Conservation (phyloP, 1,140 invertebrate species). For the Thaumetopoea pityocampa region DNA sequence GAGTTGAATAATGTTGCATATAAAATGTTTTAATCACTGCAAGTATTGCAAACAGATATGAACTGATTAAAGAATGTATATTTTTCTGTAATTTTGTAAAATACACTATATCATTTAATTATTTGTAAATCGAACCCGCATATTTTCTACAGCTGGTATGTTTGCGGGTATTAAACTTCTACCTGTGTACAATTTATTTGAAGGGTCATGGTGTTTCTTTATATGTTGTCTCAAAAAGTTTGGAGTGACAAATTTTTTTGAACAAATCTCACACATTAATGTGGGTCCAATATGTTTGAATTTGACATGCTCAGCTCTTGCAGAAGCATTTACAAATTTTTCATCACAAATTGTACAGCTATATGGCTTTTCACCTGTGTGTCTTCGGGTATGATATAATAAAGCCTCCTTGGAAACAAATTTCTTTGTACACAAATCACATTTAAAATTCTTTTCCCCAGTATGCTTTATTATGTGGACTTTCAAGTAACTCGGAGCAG, state of each 20-base stretch:
- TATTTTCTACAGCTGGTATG: conserved; percentile 42
- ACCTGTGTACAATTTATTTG: conserved; percentile 48
- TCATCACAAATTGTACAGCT: conserved; percentile 52
- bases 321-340: conserved; percentile 60
- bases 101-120: conserved; percentile 20
- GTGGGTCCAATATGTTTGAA: conserved; percentile 60
- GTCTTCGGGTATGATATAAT: conserved; percentile 64
- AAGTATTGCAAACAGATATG: too few relatives aligned
- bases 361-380: conserved; percentile 74
- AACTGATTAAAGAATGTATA: too few relatives aligned
- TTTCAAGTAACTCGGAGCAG: conserved; percentile 59
- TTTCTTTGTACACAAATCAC: conserved; percentile 53
- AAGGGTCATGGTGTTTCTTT: conserved; percentile 52
- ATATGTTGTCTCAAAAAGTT: conserved; percentile 56
- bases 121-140: conserved; percentile 30
- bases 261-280: conserved; percentile 56
- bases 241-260: conserved; percentile 57
- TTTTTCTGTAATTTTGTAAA: too few relatives aligned
- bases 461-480: conserved; percentile 70
- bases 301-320: conserved; percentile 59
- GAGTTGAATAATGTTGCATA: too few relatives aligned
- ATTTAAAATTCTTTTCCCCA: conserved; percentile 67
- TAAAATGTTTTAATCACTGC: too few relatives aligned
- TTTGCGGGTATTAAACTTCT: conserved; percentile 42
- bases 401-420: conserved; percentile 69